phyloP scores from a whole-genome alignment of 2,113 vertebrate species.

The Acrocephalus arundinaceus region DNA sequence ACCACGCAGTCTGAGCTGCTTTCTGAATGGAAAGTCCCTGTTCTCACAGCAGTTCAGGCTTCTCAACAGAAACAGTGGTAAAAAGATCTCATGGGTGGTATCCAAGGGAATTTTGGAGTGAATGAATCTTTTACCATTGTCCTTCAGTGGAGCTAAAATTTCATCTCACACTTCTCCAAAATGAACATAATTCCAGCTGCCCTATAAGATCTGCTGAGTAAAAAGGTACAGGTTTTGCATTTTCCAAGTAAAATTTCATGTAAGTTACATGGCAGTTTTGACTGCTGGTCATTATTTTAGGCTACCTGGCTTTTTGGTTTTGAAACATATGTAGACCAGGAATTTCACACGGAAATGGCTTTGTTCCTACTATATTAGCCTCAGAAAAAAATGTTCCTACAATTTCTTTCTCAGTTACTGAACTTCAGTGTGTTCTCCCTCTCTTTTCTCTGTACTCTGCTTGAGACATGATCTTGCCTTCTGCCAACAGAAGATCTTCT shows the following conservation, averaged over 20 bases:
- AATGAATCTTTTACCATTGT: background rate
- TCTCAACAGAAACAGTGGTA: background rate
- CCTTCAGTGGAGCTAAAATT: background rate
- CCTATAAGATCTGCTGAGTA: background rate
- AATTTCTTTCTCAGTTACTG: background rate
- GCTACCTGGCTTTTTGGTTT: background rate
- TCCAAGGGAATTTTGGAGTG: background rate
- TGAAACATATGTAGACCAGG: background rate
- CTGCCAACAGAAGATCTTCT: background rate
- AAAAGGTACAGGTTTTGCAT: background rate
- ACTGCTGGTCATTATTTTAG: background rate
- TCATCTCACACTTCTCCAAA: background rate
- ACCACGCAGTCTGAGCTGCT: background rate
- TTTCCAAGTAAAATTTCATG: background rate
- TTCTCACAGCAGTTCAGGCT: background rate
- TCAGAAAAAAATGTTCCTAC: background rate
- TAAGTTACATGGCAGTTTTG: background rate
- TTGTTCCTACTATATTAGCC: background rate
- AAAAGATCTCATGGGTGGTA: constrained; percentile 1
- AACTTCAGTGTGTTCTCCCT: background rate
- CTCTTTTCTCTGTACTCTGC: background rate
- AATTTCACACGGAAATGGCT: background rate
- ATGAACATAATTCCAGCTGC: background rate
- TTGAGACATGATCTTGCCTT: background rate
- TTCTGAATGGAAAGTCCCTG: background rate